phyloP scores from a whole-genome alignment of 2,113 vertebrate genomes.

The Sapayoa aenigma region DNA sequence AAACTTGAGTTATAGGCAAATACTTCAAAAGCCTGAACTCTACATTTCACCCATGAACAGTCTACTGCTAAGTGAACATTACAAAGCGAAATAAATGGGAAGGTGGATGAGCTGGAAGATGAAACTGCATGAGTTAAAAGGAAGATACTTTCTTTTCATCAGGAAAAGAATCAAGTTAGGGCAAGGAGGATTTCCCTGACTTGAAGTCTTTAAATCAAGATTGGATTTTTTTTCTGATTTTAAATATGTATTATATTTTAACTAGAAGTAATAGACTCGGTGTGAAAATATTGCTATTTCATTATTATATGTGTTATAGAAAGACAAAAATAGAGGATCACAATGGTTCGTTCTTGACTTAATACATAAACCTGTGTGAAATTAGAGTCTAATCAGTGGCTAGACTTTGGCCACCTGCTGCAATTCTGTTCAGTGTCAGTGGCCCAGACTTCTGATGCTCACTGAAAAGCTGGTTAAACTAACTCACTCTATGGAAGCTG shows the following conservation, averaged over 20 bases:
- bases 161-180: background rate
- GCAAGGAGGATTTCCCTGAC: background rate
- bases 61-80: background rate
- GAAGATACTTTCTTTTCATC: background rate
- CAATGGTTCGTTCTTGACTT: background rate
- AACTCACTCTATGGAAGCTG: background rate
- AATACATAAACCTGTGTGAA: background rate
- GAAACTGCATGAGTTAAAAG: background rate
- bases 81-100: background rate
- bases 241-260: background rate
- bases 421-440: background rate
- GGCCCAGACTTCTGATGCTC: background rate
- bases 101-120: background rate
- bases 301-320: background rate
- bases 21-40: background rate
- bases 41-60: background rate
- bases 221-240: accelerated
- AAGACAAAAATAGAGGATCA: background rate
- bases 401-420: background rate
- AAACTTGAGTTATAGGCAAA: background rate
- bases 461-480: accelerated
- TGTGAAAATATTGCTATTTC: background rate
- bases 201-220: background rate
- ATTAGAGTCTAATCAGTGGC: background rate
- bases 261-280: background rate